Conservation (phyloP, 2,113 vertebrate species). For the Neofelis nebulosa region DNA sequence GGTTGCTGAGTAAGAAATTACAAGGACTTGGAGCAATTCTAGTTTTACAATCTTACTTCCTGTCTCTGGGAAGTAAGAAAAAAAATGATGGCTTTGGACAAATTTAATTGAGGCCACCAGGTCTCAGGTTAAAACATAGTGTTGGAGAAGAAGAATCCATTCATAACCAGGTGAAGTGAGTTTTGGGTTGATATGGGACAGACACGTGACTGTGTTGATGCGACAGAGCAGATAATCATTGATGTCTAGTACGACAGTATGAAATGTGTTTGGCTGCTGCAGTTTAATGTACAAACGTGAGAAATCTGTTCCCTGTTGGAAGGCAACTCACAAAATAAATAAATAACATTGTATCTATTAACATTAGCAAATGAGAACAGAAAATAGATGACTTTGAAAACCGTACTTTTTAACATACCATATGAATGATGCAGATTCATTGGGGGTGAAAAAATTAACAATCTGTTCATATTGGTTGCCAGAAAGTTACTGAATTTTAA, state of each 20-base stretch:
- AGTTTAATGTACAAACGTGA: slow-evolving; percentile 44
- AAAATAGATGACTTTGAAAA: slow-evolving; percentile 60
- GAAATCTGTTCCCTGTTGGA: slow-evolving; percentile 44
- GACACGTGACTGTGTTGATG: neutral
- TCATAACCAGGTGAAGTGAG: neutral
- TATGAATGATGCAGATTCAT: slow-evolving; percentile 53
- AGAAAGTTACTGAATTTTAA: slow-evolving; percentile 66
- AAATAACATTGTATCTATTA: slow-evolving; percentile 54
- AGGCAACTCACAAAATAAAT: slow-evolving; percentile 55
- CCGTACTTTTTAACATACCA: slow-evolving; percentile 42
- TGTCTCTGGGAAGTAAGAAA: neutral
- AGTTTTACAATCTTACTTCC: neutral
- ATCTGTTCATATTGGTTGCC: slow-evolving; percentile 55
- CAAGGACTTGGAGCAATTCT: neutral
- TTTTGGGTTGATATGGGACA: neutral
- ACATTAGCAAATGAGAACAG: slow-evolving; percentile 59
- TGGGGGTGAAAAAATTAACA: slow-evolving; percentile 45
- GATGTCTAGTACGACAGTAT: neutral
- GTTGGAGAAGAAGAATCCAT: neutral
- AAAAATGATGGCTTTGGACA: neutral
- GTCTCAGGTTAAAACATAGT: neutral
- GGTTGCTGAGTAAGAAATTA: neutral
- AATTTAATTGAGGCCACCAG: neutral
- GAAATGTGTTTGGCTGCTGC: neutral
- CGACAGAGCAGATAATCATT: neutral